These are phyloP conservation scores for Tenrec ecaudatus DNA, from an alignment of 2,113 vertebrate species.

Conservation along the genomic window DNA sequence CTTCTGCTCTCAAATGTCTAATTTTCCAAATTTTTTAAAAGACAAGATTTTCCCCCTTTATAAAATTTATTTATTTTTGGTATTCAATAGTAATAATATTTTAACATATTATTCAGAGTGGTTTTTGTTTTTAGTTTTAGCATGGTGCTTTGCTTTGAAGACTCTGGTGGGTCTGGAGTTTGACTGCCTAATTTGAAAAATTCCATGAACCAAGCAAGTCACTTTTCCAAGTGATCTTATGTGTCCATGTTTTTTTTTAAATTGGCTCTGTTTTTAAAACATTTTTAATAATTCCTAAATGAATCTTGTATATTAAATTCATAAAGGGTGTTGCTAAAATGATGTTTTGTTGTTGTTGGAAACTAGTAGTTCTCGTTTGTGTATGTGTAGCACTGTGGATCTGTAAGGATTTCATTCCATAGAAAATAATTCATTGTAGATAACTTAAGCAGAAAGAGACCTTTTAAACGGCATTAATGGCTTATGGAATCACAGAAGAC, in stretches of 20 bases:
- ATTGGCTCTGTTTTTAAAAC: background rate
- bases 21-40: background rate
- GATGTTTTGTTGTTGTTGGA: background rate
- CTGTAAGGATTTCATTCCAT: background rate
- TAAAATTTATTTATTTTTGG: background rate
- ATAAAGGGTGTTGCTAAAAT: slow-evolving; percentile 1
- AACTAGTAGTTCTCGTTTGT: background rate
- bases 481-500: background rate
- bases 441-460: background rate
- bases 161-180: background rate
- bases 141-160: background rate
- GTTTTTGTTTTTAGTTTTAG: background rate
- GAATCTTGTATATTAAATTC: background rate
- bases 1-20: background rate
- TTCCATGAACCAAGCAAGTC: background rate
- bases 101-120: background rate
- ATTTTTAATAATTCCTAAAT: background rate
- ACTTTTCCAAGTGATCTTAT: background rate
- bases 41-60: background rate
- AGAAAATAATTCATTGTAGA: background rate
- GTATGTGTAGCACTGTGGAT: background rate
- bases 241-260: background rate
- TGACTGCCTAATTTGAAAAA: background rate
- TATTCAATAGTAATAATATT: background rate
- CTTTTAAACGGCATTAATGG: background rate